Base-by-base conservation (phyloP, 92 coral and sea anemone species). In the Epizoanthus rinbou region DNA sequence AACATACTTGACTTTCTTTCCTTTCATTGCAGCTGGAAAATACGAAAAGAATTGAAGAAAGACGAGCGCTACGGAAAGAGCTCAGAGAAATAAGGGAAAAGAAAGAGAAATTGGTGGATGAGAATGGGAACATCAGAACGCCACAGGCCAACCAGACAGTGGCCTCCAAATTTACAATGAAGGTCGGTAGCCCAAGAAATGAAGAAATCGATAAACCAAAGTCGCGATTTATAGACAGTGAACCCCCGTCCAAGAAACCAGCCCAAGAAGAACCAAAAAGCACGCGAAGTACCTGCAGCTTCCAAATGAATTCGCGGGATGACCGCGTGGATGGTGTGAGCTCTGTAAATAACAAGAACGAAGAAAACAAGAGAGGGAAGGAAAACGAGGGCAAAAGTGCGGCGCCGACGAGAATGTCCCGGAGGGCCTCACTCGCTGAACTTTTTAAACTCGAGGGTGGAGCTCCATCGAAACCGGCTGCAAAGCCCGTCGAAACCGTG, bases 11-110 rank as follows among this genome's bases (percentile, higher is more conserved):
- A 45, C 18, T 54, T 83, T 9, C 11, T 28, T 65, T 68, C 45
- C 47, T 67, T 13, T 84, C 39, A 37, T 85, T 82, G 68, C 87
- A 97, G 99, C 87, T 97, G 88, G 99, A 97, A 60, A 85, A 88
- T 16, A 91, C 99, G 14, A 92, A 93, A 58, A 81, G 90, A 41
- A 93, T 97, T 53, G 92, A 93, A 64, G 99, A 97, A 52, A 86
- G 99, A 86, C 91, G 99, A 37, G 92, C 93, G 75, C 82, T 97
- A 35, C 91, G 99, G 23, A 95, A 92, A 50, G 94, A 94, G 33
- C 83, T 97, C 52, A 87, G 98, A 60, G 89, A 88, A 11, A 56
- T 97, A 73, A 86, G 89, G 74, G 93, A 96, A 50, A 88, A 89
- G 80, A 91, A 92, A 75, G 95, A 95, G 57, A 87, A 91, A 73